Percentiles rank a stretch among this genome's conserved stretches.
Conservation (phyloP, 2,113 vertebrate genomes). For the Trinectes maculatus region DNA sequence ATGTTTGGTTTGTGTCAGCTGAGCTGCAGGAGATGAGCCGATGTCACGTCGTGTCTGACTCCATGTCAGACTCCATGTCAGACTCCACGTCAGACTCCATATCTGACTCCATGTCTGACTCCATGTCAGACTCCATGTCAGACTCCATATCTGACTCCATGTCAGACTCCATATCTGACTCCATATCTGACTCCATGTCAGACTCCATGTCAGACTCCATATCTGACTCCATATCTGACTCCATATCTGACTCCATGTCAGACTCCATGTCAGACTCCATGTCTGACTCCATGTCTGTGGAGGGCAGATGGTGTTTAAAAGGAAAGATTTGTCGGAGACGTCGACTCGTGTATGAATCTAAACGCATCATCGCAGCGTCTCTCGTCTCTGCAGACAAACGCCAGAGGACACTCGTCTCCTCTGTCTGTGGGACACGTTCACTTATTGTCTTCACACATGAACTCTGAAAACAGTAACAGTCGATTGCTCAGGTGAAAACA, state of each 20-base stretch:
- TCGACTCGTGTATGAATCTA: conserved; percentile 44
- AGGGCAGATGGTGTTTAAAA: conserved; percentile 54
- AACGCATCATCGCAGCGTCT: conserved; percentile 26
- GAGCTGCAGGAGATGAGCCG: not conserved
- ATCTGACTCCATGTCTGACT: conserved; percentile 4
- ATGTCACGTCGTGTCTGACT: conserved; percentile 26
- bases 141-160: conserved; percentile 14
- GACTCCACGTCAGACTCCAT: no score
- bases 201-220: conserved; percentile 24
- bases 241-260: no score
- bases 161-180: no score
- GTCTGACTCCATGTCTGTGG: conserved; percentile 24
- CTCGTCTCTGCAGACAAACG: conserved; percentile 9
- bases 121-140: no score
- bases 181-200: no score
- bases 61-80: no score
- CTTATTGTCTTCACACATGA: no score
- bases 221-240: no score
- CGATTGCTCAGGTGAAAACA: no score
- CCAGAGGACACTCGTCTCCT: not conserved
- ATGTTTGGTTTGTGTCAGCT: conserved; percentile 14
- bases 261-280: conserved; percentile 15
- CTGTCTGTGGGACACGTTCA: no score
- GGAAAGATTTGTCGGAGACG: conserved; percentile 52
- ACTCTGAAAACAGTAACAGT: no score